Conservation (phyloP, 2,797 vertebrate species). For the Falco rusticolus region DNA sequence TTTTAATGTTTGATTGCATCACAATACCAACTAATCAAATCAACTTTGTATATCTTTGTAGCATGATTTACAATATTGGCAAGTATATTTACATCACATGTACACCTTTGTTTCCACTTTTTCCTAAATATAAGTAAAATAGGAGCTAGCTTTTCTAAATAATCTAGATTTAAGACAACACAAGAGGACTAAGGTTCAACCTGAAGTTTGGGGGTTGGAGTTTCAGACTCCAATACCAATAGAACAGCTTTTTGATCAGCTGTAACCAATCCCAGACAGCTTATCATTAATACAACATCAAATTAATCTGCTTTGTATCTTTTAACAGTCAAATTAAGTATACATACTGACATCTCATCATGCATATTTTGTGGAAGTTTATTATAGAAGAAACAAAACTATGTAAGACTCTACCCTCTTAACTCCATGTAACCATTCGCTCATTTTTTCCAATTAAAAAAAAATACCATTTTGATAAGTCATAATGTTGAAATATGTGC, state of each 20-base stretch:
- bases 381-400: neutral
- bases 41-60: neutral
- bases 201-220: neutral
- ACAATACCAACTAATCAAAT: neutral
- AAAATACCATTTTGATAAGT: neutral
- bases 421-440: neutral
- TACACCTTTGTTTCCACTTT: neutral
- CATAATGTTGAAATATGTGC: neutral
- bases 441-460: neutral
- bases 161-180: neutral
- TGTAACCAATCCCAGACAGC: neutral
- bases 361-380: neutral
- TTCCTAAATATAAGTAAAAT: neutral
- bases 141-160: neutral
- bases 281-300: neutral
- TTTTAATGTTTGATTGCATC: neutral
- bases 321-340: neutral
- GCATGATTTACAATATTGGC: neutral
- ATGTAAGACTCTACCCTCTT: neutral
- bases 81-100: neutral
- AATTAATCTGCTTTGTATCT: neutral
- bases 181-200: neutral
- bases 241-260: neutral
- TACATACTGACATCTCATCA: neutral
- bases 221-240: neutral